Base-by-base conservation (phyloP, 2,113 vertebrate genomes). In the Ceuthmochares aereus region DNA sequence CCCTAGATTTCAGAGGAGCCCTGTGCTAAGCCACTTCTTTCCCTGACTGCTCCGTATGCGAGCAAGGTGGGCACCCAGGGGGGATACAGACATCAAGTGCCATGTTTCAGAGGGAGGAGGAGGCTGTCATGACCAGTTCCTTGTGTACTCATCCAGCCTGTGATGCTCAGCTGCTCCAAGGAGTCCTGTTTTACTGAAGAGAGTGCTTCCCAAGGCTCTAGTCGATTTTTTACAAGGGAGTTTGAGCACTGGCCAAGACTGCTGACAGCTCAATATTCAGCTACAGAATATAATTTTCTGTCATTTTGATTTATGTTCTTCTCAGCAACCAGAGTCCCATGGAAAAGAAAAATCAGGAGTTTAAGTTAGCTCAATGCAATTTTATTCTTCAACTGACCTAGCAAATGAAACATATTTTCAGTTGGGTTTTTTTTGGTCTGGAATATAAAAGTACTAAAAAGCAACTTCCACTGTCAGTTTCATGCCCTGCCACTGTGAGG, bases 181-280 rank as follows among this genome's bases (percentile, higher is more conserved):
- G 30, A 60, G 49, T 36, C 80, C 70, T 63, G 43, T 32, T 68
- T 34, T 29, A 4, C 10, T 3, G 22, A 52, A 32, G n/a, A 37
- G 66, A 72, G 66, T 4, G 30, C 82, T 92, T 95, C 90, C 73
- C 81, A 89, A 69, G 85, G 85, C 76, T 81, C 68, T 14, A 27
- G 93, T 2, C 89, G 87, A 67, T 92, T 91, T 92, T 87, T 89
- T 78, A 83, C 72, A 56, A 63, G 89, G 2, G 0, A 63, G 69
- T 81, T 92, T 96, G 91, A 85, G 34, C 47, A 2, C 78, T 67
- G 70, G 90, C 95, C 91, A 82, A 72, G 45, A 29, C 78, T 70
- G 75, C 92, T 68, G 90, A 93, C 94, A 96, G 95, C 95, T 96
- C 94, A 74, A 21, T 95, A 59, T 75, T 90, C 86, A 86, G 90